A percentile compares a stretch with the other conserved stretches of the same genome.
Evolutionary conservation across 2,797 vertebrate genomes (phyloP).

Genomic region (Catostomus latipinnis): DNA sequence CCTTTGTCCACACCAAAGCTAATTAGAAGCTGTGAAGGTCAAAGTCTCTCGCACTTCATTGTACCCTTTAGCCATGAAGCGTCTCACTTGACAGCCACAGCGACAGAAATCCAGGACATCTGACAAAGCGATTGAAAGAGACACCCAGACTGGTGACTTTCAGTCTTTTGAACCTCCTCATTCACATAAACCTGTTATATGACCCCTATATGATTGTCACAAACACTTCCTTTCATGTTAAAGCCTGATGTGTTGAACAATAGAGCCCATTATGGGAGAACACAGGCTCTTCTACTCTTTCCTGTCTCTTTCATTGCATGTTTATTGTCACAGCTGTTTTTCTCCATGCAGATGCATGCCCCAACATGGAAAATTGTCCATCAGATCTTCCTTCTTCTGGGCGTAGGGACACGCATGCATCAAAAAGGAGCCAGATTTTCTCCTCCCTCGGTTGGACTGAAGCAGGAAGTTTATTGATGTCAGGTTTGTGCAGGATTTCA

Average conservation of each 20-base stretch:
- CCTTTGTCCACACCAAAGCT: not conserved
- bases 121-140: not conserved
- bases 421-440: slow-evolving; percentile 22
- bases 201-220: slow-evolving; percentile 26
- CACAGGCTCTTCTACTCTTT: slow-evolving; percentile 19
- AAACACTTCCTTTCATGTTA: slow-evolving; percentile 45
- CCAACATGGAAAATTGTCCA: not conserved
- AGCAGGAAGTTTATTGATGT: too few species aligned
- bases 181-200: slow-evolving; percentile 21
- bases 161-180: slow-evolving; percentile 44
- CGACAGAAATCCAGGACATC: slow-evolving; percentile 7
- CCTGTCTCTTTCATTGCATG: slow-evolving; percentile 7
- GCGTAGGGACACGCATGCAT: not conserved
- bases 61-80: slow-evolving; percentile 6
- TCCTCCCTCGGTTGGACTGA: not conserved
- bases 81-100: not conserved
- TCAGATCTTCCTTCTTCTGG: slow-evolving; percentile 28
- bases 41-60: not conserved
- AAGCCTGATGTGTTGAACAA: slow-evolving; percentile 54
- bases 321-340: slow-evolving; percentile 52
- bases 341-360: not conserved
- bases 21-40: slow-evolving; percentile 21
- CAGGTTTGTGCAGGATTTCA: slow-evolving; percentile 27
- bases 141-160: not conserved
- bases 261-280: slow-evolving; percentile 43